A percentile compares a stretch with the other conserved stretches of the same genome.
Conservation (phyloP, 1,140 invertebrate species). For the Atta cephalotes region DNA sequence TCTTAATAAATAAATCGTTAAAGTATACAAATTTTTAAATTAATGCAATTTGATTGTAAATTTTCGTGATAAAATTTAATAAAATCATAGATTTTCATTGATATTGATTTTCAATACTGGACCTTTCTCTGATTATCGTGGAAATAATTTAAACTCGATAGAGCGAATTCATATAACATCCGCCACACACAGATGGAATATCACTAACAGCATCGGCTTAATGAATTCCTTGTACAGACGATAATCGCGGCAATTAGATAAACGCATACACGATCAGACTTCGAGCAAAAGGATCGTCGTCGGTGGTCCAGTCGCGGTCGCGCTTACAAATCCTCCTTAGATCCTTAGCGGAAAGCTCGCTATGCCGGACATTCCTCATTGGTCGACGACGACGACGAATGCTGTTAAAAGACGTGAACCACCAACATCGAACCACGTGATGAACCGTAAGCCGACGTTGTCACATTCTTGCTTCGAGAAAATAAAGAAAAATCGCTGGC, state of each 20-base stretch:
- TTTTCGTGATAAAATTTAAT: neutral
- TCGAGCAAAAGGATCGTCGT: conserved; percentile 15
- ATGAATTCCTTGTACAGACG: conserved; percentile 56
- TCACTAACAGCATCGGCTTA: conserved; percentile 6
- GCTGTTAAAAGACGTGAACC: conserved; percentile 14
- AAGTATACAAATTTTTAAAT: neutral
- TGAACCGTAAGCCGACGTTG: conserved; percentile 34
- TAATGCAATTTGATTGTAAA: neutral
- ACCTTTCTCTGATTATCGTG: neutral
- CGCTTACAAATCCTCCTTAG: conserved; percentile 67
- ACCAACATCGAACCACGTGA: conserved; percentile 34
- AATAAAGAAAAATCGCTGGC: conserved; percentile 28
- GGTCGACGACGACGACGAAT: conserved; percentile 32
- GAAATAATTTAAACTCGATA: conserved; percentile 19
- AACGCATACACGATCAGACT: conserved; percentile 35
- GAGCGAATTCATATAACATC: neutral
- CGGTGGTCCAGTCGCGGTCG: conserved; percentile 39
- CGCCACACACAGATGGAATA: neutral
- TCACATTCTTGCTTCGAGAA: conserved; percentile 2
- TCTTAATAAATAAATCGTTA: neutral
- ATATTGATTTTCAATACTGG: neutral
- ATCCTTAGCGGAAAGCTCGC: conserved; percentile 53
- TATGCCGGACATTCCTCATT: conserved; percentile 52
- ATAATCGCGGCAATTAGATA: conserved; percentile 56
- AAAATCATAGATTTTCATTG: neutral